Evolutionary conservation across 2,888 invertebrate genomes (phyloP).

Genomic region (Crematogaster levior): DNA sequence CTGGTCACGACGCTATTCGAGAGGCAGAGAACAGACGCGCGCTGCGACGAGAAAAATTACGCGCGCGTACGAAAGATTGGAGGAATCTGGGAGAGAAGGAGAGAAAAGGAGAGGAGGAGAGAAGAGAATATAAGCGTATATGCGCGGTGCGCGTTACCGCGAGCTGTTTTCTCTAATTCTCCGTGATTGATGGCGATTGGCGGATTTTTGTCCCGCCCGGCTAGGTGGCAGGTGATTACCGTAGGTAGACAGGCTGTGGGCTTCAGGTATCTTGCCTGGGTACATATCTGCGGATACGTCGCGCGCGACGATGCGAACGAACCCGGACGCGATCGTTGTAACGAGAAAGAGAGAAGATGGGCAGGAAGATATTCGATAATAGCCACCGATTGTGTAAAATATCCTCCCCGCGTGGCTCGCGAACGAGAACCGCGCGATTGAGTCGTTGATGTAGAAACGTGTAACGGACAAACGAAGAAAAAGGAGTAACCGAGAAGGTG

Average conservation of each 20-base stretch:
- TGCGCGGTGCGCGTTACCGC: slow-evolving; percentile 64
- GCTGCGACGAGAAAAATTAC: slow-evolving; percentile 7
- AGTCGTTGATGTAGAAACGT: slow-evolving; percentile 68
- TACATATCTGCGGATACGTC: slow-evolving; percentile 52
- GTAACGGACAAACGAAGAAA: slow-evolving; percentile 24
- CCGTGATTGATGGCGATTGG: slow-evolving; percentile 81
- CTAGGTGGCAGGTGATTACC: slow-evolving; percentile 78
- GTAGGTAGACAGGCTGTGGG: slow-evolving; percentile 64
- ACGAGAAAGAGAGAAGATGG: slow-evolving; percentile 46
- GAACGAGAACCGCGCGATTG: slow-evolving; percentile 64
- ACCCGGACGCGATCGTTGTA: slow-evolving; percentile 14
- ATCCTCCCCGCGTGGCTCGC: slow-evolving; percentile 54
- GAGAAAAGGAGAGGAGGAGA: slow-evolving; percentile 43
- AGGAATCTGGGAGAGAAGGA: slow-evolving; percentile 10
- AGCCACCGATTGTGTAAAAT: slow-evolving; percentile 71
- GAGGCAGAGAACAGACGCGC: slow-evolving; percentile 28
- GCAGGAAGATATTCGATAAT: slow-evolving; percentile 72
- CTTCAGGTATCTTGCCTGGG: slow-evolving; percentile 47
- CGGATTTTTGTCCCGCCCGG: slow-evolving; percentile 73
- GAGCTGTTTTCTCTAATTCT: slow-evolving; percentile 80
- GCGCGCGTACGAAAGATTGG: not conserved
- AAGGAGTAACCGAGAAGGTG: slow-evolving; percentile 42
- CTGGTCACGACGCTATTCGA: slow-evolving; percentile 66
- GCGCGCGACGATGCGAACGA: slow-evolving; percentile 35
- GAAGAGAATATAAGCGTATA: slow-evolving; percentile 47